These are phyloP conservation scores for Omphaloscelis lunosa DNA, from an alignment of 2,888 invertebrate genomes.

Conservation along the genomic window DNA sequence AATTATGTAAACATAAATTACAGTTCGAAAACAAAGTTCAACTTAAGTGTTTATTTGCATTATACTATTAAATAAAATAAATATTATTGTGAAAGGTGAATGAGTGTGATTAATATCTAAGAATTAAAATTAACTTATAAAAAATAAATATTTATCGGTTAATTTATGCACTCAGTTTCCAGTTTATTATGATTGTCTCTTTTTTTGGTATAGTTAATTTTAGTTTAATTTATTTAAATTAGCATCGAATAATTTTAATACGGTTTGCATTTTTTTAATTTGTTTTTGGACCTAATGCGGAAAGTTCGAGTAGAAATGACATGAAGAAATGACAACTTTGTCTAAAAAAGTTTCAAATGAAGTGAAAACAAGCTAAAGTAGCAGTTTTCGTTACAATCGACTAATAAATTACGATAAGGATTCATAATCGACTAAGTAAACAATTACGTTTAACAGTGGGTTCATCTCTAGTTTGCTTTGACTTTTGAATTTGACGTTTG, in stretches of 20 bases:
- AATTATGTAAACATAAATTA: too few relatives aligned
- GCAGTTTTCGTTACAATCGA: neutral
- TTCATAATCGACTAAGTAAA: conserved; percentile 31
- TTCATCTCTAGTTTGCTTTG: conserved; percentile 32
- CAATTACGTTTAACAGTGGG: too few relatives aligned
- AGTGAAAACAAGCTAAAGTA: neutral
- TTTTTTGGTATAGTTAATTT: neutral
- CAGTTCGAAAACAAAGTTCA: too few relatives aligned
- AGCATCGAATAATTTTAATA: conserved; percentile 4
- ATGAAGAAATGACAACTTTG: too few relatives aligned
- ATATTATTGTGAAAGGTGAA: neutral
- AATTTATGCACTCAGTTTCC: neutral
- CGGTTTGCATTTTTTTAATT: too few relatives aligned
- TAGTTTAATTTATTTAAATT: too few relatives aligned
- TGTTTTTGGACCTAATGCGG: too few relatives aligned
- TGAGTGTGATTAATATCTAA: neutral
- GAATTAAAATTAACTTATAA: neutral
- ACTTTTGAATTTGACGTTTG: conserved; percentile 40
- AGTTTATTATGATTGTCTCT: neutral
- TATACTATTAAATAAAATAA: neutral
- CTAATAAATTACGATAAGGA: neutral
- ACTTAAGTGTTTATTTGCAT: neutral
- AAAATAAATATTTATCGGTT: neutral
- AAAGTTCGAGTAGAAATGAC: neutral
- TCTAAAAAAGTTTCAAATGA: neutral